Evolutionary conservation across 2,888 invertebrate genomes (phyloP), one percentile per base, ranked within the genome.

Genomic region (Parnassius orleans): DNA sequence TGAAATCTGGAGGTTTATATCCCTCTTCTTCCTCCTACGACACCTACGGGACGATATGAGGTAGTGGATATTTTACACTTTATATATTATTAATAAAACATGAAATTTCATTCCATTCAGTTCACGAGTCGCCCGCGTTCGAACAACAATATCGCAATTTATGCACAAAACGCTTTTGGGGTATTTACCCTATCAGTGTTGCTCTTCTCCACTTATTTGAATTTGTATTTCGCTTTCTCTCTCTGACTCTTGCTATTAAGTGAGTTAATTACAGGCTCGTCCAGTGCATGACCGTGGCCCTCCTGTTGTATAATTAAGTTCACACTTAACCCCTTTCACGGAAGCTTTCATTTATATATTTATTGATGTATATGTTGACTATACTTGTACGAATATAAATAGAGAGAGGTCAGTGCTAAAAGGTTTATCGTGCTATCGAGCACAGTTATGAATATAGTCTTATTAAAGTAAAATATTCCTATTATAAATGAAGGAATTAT

Each of bases 321-420:
- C 65, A 65, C 67, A 68, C 69, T 71, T 70, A 71, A 71, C 71
- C 71, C 69, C 68, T 69, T 67, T 68, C 44, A 60, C 54, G 15
- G 57, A 14, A 57, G 53, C 46, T 47, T 53, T 53, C 7, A 33
- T 33, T 55, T 55, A 24, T 44, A 43, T 55, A 14, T 48, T 14
- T 48, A 48, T 14, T n/a, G 15, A 50, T 58, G 42, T 57, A 65
- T 61, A 59, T 60, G 44, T 55, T 2, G 53, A 33, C 33, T n/a
- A n/a, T n/a, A n/a, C n/a, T n/a, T n/a, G n/a, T n/a, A n/a, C n/a
- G n/a, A n/a, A n/a, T n/a, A n/a, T n/a, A n/a, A n/a, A n/a, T n/a
- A n/a, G n/a, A n/a, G n/a, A n/a, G n/a, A n/a, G n/a, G n/a, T n/a
- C n/a, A n/a, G n/a, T n/a, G n/a, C n/a, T 33, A 33, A 33, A 33